Conservation (phyloP, 2,888 invertebrate genomes). For the Callyntrura sp. region DNA sequence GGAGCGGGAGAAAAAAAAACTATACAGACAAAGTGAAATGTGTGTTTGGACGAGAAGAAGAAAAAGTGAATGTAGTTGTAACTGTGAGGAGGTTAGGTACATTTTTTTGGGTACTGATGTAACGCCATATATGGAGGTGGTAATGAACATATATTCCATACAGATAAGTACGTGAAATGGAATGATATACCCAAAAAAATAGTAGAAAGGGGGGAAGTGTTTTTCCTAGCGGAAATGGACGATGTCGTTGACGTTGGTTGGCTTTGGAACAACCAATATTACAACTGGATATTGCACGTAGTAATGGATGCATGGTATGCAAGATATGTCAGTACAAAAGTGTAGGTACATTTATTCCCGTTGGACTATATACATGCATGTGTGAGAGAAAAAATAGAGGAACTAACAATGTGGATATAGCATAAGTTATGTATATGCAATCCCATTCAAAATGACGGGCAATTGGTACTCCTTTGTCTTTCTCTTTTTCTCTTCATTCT, state of each 20-base stretch:
- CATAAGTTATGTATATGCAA: conserved; percentile 56
- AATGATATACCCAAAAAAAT: conserved; percentile 55
- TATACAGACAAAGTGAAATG: conserved; percentile 70
- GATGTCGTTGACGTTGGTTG: conserved; percentile 78
- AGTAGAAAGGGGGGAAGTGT: conserved; percentile 73
- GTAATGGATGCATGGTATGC: conserved; percentile 62
- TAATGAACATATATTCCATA: background rate
- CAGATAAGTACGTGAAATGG: background rate
- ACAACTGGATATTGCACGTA: conserved; percentile 62
- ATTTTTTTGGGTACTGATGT: too few relatives aligned
- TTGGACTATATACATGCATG: too few relatives aligned
- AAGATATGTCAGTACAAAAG: conserved; percentile 41
- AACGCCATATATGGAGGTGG: conserved; percentile 35
- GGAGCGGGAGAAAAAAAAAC: too few relatives aligned
- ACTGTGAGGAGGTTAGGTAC: conserved; percentile 13
- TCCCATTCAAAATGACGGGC: conserved; percentile 72
- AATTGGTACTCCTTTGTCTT: conserved; percentile 65
- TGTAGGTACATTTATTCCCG: background rate
- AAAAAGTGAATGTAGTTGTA: conserved; percentile 47
- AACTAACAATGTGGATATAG: background rate
- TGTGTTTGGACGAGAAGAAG: conserved; percentile 57
- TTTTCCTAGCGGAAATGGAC: conserved; percentile 78
- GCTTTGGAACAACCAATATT: conserved; percentile 76
- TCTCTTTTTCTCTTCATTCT: conserved; percentile 22
- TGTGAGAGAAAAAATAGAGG: conserved; percentile 8